A percentile compares a stretch with the other conserved stretches of the same genome.
Evolutionary conservation across 2,888 invertebrate genomes (phyloP).

Genomic region (Arge pagana): DNA sequence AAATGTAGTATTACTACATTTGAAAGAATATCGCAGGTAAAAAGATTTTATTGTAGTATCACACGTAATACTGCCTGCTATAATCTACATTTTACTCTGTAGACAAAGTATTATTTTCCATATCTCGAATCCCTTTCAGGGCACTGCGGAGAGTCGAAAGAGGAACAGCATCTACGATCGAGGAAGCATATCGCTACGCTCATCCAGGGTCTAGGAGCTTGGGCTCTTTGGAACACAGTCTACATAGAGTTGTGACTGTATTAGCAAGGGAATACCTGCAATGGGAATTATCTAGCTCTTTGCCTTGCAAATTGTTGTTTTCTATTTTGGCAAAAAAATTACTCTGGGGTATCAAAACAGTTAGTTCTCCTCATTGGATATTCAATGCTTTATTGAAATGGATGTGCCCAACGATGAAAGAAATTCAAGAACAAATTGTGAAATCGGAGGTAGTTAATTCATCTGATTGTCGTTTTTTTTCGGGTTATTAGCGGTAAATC

Average conservation of each 20-base stretch:
- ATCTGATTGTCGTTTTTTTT: too few species aligned
- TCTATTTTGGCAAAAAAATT: constrained; percentile 67
- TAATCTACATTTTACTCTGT: not conserved
- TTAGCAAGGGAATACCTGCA: constrained; percentile 66
- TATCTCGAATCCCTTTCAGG: too few species aligned
- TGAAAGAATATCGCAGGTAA: constrained; percentile 67
- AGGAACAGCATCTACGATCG: constrained; percentile 41
- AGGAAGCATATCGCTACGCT: constrained; percentile 48
- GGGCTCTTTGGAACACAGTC: constrained; percentile 63
- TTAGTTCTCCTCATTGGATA: constrained; percentile 45
- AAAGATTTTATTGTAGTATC: not conserved
- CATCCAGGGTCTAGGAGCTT: constrained; percentile 48
- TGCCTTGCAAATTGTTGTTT: constrained; percentile 67
- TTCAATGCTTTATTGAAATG: constrained; percentile 36
- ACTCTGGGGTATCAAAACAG: constrained; percentile 48
- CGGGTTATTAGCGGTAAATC: too few species aligned
- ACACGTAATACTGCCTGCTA: not conserved
- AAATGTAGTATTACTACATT: constrained; percentile 64
- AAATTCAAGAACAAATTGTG: not conserved
- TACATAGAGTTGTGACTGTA: constrained; percentile 64
- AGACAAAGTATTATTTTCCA: not conserved
- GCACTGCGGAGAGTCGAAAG: constrained; percentile 47
- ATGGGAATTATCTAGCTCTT: constrained; percentile 71
- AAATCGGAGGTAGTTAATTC: too few species aligned
- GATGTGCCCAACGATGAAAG: constrained; percentile 30